Evolutionary conservation across 2,113 vertebrate species (phyloP).

Genomic region (Grammomys surdaster): DNA sequence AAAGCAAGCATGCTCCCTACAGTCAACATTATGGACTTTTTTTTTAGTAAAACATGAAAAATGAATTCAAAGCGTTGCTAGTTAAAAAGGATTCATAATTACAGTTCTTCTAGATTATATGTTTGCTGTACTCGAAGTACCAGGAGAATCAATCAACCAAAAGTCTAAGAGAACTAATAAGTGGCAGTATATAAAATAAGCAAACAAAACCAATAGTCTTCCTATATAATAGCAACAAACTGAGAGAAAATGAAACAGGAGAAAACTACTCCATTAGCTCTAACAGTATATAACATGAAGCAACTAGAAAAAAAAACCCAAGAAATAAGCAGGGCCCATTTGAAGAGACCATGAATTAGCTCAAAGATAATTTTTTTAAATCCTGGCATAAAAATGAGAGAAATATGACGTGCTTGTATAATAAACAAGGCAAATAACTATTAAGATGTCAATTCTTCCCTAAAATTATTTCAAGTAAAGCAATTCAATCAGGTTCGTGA

Average conservation of each 20-base stretch:
- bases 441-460: slow-evolving; percentile 36
- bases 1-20: slow-evolving; percentile 7
- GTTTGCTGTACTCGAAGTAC: slow-evolving; percentile 33
- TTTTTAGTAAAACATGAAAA: slow-evolving; percentile 63
- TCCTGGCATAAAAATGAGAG: slow-evolving; percentile 31
- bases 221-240: slow-evolving; percentile 38
- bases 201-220: slow-evolving; percentile 40
- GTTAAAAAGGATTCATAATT: slow-evolving; percentile 52
- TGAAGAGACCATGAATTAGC: slow-evolving; percentile 46
- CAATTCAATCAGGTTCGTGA: slow-evolving; percentile 36
- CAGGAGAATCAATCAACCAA: slow-evolving; percentile 53
- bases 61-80: slow-evolving; percentile 51
- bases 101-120: slow-evolving; percentile 50
- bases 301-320: not conserved
- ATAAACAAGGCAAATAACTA: slow-evolving; percentile 31
- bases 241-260: slow-evolving; percentile 41
- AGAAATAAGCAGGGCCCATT: not conserved
- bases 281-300: slow-evolving; percentile 19
- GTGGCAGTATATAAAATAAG: slow-evolving; percentile 45
- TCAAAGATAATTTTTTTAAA: slow-evolving; percentile 26
- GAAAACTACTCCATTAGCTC: slow-evolving; percentile 12
- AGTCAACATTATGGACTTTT: not conserved
- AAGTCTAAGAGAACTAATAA: slow-evolving; percentile 55
- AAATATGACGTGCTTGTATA: not conserved
- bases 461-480: slow-evolving; percentile 7